Evolutionary conservation across 2,888 invertebrate genomes (phyloP).

Genomic region (Liposcelis brunnea): DNA sequence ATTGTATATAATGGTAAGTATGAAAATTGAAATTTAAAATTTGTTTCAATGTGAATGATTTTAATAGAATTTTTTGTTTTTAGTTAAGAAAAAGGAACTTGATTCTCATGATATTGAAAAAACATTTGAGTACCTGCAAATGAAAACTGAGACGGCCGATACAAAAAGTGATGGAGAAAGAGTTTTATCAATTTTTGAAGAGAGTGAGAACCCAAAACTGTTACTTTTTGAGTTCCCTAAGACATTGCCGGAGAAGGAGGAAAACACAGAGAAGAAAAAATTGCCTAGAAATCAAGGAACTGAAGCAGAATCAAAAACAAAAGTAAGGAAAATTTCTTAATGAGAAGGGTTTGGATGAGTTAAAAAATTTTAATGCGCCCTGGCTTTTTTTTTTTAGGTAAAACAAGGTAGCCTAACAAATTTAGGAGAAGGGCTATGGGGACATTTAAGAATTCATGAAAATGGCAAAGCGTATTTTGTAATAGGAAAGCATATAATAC

Average conservation of each 20-base stretch:
- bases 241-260: neutral
- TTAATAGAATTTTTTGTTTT: neutral
- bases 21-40: neutral
- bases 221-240: conserved; percentile 3
- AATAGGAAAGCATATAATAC: neutral
- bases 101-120: neutral
- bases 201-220: neutral
- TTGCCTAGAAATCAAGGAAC: neutral
- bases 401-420: neutral
- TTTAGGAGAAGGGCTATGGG: conserved; percentile 5
- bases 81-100: neutral
- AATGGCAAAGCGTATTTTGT: conserved; percentile 3
- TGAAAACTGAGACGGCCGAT: neutral
- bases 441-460: neutral
- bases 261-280: neutral
- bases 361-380: neutral
- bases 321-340: neutral
- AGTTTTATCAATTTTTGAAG: neutral
- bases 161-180: neutral
- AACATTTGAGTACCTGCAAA: conserved; percentile 1
- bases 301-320: neutral
- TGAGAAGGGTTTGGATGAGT: neutral
- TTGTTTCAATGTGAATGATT: neutral
- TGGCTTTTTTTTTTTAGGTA: neutral
- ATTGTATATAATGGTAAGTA: neutral